These are phyloP conservation scores for Nylanderia fulva DNA, from an alignment of 1,140 invertebrate genomes.

Conservation along the genomic window DNA sequence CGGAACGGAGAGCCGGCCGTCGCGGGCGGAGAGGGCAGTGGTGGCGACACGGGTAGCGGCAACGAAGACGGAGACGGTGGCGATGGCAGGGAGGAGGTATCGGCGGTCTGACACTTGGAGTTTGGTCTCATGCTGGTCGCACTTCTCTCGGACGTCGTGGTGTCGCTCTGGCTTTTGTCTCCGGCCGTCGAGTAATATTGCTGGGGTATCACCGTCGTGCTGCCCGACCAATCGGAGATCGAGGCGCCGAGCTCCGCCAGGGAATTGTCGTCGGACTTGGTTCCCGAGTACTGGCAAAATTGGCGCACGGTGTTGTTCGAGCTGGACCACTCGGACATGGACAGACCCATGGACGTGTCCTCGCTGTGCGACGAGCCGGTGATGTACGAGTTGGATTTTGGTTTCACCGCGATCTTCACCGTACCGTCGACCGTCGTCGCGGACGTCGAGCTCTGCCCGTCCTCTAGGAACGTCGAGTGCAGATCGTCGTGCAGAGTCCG, in stretches of 20 bases:
- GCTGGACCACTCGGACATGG: conserved; percentile 94
- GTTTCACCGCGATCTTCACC: conserved; percentile 91
- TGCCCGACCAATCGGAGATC: conserved; percentile 88
- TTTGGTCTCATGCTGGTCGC: conserved; percentile 81
- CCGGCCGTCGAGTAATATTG: conserved; percentile 79
- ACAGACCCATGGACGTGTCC: conserved; percentile 93
- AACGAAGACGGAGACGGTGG: conserved; percentile 27
- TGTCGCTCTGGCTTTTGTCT: conserved; percentile 84
- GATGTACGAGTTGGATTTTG: conserved; percentile 90
- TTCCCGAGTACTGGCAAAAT: conserved; percentile 89
- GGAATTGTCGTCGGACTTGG: conserved; percentile 87
- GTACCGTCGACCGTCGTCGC: conserved; percentile 91
- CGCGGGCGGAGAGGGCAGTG: conserved; percentile 41
- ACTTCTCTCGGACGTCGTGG: conserved; percentile 83
- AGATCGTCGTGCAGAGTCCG: conserved; percentile 84
- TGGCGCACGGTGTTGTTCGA: conserved; percentile 92
- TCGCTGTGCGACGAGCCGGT: conserved; percentile 91
- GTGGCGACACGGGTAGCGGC: conserved; percentile 37
- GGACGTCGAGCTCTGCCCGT: conserved; percentile 83
- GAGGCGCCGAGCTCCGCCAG: conserved; percentile 87
- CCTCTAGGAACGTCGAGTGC: conserved; percentile 82
- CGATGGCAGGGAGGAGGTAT: conserved; percentile 64
- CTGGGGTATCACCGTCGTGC: conserved; percentile 84
- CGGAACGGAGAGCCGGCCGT: background rate
- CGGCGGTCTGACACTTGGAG: conserved; percentile 78